These are phyloP conservation scores for Reticulitermes speratus DNA, from an alignment of 1,140 invertebrate genomes.

Conservation along the genomic window DNA sequence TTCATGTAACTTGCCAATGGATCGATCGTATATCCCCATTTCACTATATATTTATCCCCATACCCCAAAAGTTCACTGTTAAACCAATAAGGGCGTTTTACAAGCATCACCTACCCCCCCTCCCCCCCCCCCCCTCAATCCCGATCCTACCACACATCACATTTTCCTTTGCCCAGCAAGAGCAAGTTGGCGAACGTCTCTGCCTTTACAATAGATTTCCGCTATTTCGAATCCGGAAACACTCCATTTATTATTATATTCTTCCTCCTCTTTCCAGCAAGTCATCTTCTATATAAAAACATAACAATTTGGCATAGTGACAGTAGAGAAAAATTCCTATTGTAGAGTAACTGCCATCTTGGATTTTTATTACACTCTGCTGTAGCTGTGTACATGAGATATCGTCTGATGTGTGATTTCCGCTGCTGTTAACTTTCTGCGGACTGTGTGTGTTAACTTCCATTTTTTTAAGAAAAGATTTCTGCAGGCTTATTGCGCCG, in stretches of 20 bases:
- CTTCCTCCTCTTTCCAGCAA: background rate
- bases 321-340: background rate
- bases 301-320: conserved; percentile 2
- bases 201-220: background rate
- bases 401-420: background rate
- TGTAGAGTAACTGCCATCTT: conserved; percentile 1
- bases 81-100: background rate
- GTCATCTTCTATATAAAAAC: background rate
- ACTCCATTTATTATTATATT: conserved; percentile 5
- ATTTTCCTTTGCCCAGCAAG: background rate
- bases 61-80: background rate
- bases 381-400: conserved; percentile 10
- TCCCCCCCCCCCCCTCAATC: background rate
- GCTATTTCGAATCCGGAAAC: background rate
- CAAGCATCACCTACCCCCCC: background rate
- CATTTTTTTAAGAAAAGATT: background rate
- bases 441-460: background rate
- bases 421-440: background rate
- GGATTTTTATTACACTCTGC: background rate
- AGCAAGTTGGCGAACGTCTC: background rate
- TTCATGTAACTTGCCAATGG: too few relatives aligned
- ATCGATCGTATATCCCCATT: background rate
- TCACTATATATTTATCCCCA: too few relatives aligned
- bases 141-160: background rate
- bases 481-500: background rate